These are phyloP conservation scores for Halichoerus grypus DNA, from an alignment of 2,113 vertebrate species.

Conservation along the genomic window DNA sequence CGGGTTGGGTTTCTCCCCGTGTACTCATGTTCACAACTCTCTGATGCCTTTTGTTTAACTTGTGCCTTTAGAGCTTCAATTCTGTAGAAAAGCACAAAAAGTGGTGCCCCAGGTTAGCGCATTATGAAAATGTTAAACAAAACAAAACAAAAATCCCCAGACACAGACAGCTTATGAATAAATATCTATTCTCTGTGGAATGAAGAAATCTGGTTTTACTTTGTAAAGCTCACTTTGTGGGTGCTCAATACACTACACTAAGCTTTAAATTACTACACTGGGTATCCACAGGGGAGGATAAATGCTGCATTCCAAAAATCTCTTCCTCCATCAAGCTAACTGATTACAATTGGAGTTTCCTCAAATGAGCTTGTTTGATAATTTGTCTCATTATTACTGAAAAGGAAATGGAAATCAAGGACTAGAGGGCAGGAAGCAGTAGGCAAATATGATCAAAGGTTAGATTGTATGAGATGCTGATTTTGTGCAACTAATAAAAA, in stretches of 20 bases:
- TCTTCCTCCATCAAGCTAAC: constrained; percentile 72
- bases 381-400: constrained; percentile 82
- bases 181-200: constrained; percentile 53
- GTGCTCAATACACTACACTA: constrained; percentile 43
- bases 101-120: not conserved
- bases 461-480: constrained; percentile 35
- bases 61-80: not conserved
- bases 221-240: constrained; percentile 67
- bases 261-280: constrained; percentile 67
- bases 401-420: constrained; percentile 78
- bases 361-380: constrained; percentile 80
- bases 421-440: constrained; percentile 71
- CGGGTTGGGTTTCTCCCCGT: not conserved
- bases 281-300: constrained; percentile 57
- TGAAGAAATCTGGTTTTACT: constrained; percentile 74
- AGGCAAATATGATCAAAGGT: constrained; percentile 80
- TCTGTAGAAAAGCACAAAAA: constrained; percentile 1
- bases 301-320: constrained; percentile 59
- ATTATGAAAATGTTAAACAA: constrained; percentile 48
- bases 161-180: constrained; percentile 44
- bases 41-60: not conserved
- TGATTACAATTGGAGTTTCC: constrained; percentile 80
- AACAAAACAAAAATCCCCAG: constrained; percentile 57
- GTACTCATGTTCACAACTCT: not conserved
- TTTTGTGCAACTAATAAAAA: constrained; percentile 48